Evolutionary conservation across 2,113 vertebrate genomes (phyloP).

Genomic region (Eudyptes chrysolophus): DNA sequence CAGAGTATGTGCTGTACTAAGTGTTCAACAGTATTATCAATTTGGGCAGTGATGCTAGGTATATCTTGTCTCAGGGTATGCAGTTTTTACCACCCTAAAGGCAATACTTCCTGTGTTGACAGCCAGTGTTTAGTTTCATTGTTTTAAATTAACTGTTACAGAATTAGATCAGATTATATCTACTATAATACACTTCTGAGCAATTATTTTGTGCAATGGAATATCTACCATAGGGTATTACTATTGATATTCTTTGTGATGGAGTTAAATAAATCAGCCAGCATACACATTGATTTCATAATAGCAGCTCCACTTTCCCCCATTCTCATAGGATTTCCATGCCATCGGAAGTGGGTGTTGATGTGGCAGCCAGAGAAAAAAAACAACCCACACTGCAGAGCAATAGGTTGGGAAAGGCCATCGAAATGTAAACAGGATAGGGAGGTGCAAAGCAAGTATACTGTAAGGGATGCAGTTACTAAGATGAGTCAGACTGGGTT

Average conservation of each 20-base stretch:
- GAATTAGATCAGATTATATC: not conserved
- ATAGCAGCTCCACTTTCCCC: not conserved
- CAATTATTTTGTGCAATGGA: not conserved
- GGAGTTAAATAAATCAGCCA: not conserved
- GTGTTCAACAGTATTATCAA: not conserved
- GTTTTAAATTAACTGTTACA: not conserved
- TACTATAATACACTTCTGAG: not conserved
- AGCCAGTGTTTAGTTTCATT: not conserved
- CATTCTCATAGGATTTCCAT: not conserved
- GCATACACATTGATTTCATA: not conserved
- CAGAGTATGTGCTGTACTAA: fast-evolving
- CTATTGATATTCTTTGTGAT: not conserved
- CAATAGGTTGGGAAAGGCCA: not conserved
- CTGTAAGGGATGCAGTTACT: not conserved
- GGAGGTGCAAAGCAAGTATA: not conserved
- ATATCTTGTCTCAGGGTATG: not conserved
- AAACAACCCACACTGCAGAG: not conserved
- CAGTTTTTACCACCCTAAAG: not conserved
- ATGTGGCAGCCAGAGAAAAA: not conserved
- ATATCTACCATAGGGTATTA: not conserved
- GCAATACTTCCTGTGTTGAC: not conserved
- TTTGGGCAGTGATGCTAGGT: not conserved
- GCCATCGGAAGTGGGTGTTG: not conserved
- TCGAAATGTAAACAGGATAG: fast-evolving
- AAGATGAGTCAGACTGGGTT: not conserved